Conservation (phyloP, 1,140 invertebrate species). For the Heliothis subflexa region DNA sequence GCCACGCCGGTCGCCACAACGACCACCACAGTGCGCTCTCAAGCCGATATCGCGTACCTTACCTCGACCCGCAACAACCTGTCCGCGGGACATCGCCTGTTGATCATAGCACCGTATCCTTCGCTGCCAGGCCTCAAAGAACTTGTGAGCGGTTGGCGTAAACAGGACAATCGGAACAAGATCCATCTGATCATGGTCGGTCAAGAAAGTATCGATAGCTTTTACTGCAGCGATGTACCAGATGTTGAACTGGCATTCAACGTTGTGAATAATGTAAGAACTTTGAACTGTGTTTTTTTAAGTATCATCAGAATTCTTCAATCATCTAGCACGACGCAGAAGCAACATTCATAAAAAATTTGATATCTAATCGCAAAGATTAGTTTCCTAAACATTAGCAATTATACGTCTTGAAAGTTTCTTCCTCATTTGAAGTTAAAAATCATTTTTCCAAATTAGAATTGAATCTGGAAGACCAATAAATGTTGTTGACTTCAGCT, state of each 20-base stretch:
- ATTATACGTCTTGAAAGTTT: no score
- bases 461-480: no score
- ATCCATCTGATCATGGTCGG: slow-evolving; percentile 24
- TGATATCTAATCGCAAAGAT: no score
- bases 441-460: no score
- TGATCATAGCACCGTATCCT: slow-evolving; percentile 27
- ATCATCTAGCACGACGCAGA: no score
- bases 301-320: no score
- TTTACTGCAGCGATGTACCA: slow-evolving; percentile 1
- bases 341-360: no score
- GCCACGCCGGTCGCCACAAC: neutral
- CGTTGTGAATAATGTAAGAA: slow-evolving; percentile 27
- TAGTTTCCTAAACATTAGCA: no score
- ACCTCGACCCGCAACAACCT: neutral
- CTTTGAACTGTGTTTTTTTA: neutral
- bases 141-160: slow-evolving; percentile 49
- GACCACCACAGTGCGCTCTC: slow-evolving; percentile 8
- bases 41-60: neutral
- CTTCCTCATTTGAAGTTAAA: no score
- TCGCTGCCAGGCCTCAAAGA: slow-evolving; percentile 49
- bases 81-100: neutral
- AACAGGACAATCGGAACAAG: slow-evolving; percentile 45
- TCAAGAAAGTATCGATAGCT: neutral
- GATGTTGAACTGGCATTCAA: slow-evolving; percentile 53
- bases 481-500: no score